Conservation (phyloP, 2,797 vertebrate genomes). For the Sphaeramia orbicularis region DNA sequence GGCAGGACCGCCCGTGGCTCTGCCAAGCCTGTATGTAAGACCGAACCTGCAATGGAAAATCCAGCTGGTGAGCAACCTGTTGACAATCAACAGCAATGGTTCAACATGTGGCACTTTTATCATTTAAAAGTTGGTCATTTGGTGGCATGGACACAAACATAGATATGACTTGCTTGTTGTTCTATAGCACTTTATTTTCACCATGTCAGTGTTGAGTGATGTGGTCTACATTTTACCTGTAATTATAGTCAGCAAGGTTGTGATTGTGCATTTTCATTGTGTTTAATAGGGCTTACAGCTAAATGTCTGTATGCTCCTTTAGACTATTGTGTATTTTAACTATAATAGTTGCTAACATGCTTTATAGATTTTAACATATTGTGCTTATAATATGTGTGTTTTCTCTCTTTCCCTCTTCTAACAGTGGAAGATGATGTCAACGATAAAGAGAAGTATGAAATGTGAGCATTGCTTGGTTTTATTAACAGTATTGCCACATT, state of each 20-base stretch:
- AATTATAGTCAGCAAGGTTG: background rate
- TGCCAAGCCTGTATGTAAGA: constrained; percentile 89
- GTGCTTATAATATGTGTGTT: constrained; percentile 5
- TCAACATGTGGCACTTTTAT: constrained; percentile 3
- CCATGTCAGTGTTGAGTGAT: background rate
- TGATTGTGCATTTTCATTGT: background rate
- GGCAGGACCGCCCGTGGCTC: constrained; percentile 64
- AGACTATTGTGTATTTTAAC: no score
- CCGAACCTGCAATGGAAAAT: constrained; percentile 89
- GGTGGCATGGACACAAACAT: background rate
- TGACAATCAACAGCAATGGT: constrained; percentile 19
- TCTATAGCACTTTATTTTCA: background rate
- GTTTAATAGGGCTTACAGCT: background rate
- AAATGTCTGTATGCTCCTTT: no score
- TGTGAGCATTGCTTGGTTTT: constrained; percentile 67
- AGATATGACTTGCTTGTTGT: background rate
- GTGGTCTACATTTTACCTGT: background rate
- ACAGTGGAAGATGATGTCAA: constrained; percentile 60
- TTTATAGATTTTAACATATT: background rate
- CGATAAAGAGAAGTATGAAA: constrained; percentile 60
- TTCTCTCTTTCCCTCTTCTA: constrained; percentile 33
- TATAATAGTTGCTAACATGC: no score
- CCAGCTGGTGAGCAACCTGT: constrained; percentile 75
- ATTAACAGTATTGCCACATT: background rate
- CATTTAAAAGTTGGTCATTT: background rate